Evolutionary conservation across 1,140 invertebrate genomes (phyloP), one percentile per base, ranked within the genome.

Genomic region (Centruroides sculpturatus): DNA sequence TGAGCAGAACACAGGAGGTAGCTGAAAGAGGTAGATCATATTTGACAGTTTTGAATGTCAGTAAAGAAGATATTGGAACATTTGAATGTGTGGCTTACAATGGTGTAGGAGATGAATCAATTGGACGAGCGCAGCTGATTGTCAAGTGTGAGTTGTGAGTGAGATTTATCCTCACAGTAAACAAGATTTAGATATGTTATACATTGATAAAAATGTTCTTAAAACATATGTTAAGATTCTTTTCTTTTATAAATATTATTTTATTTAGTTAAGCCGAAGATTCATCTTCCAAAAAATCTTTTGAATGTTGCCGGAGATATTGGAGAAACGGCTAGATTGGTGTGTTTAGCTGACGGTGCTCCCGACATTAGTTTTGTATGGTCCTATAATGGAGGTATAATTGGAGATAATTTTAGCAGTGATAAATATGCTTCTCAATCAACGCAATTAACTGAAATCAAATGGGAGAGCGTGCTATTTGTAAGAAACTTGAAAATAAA

Each of bases 51-150:
- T 79, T 82, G 49, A 77, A 84, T 68, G 84, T 89, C 0, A 82
- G 80, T 36, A 82, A 86, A 64, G 83, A 85, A 59, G 92, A 96
- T 73, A 85, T 89, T 3, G 94, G 94, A 1, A 81, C 82, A 61
- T 98, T 94, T 75, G 81, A 82, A 54, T 98, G 94, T 73, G 81
- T 85, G 54, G 91, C 89, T 13, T 85, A 93, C 76, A 98, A 98
- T 73, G 87, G 88, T 54, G 86, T 98, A 64, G 90, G 89, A 41
- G 81, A 83, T 65, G 81, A 84, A 55, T 82, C 80, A 3, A 78
- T 74, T 35, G 71, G 68, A 49, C 71, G 71, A 52, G 74, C 76
- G 23, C 81, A 83, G 72, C 73, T 92, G 13, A 80, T 90, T 57
- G 87, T 92, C 6, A 89, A 89, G 77, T 89, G 60, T 62, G 52